Base-by-base conservation (phyloP, 2,113 vertebrate genomes). In the Zootoca vivipara region DNA sequence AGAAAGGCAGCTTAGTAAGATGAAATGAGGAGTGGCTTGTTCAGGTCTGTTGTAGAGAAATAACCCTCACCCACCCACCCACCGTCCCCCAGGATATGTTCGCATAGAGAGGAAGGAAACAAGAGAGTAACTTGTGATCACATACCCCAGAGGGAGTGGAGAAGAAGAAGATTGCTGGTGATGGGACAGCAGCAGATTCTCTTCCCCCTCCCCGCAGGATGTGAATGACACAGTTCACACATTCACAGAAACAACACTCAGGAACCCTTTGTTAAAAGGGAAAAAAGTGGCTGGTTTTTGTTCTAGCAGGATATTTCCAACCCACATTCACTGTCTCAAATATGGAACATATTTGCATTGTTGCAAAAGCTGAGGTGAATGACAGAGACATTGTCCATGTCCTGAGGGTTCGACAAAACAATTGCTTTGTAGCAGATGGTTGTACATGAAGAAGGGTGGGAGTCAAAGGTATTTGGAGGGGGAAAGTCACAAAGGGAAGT, bases 111-210 rank as follows among this genome's bases (percentile, higher is more conserved):
- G 86, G 56, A 83, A 91, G 62, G 88, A 86, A 88, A 94, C 58
- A 91, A 93, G 89, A 30, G 62, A 85, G 40, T 83, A 1, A 20
- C 75, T 62, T 62, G 24, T 52, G 62, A 87, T 22, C 73, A 26
- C 28, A 20, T 58, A 62, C n/a, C 90, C 70, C 40, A 81, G 73
- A 82, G 64, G 35, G 84, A 91, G 52, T 64, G 69, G 72, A 42
- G 22, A 70, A 1, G 69, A 40, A 92, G 28, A 7, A 92, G 80
- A 58, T 91, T 87, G 88, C 87, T 81, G 77, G 72, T 83, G 87
- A 75, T 10, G 52, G 87, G 87, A 94, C 24, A 81, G 72, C 1
- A 93, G 87, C 92, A 96, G 87, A 93, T 90, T 78, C 87, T 95
- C 84, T 93, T 89, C n/a, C 30, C 10, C n/a, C 33, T 93, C 90